Evolutionary conservation across 2,797 vertebrate species (phyloP).

Genomic region (Moxostoma hubbsi): DNA sequence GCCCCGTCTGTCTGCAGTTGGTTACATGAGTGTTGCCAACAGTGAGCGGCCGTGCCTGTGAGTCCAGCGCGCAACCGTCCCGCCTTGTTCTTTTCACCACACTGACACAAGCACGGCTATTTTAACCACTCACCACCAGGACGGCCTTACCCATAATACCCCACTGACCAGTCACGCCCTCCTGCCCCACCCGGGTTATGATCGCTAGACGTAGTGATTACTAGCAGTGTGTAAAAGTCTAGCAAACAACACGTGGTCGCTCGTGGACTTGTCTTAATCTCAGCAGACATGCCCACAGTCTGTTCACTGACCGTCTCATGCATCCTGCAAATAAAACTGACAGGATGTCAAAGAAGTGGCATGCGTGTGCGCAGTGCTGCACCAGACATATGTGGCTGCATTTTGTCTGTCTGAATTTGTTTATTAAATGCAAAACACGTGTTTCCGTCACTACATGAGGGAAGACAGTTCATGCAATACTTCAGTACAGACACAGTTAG

Average conservation of each 20-base stretch:
- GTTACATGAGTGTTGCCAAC: conserved; percentile 69
- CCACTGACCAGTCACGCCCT: conserved; percentile 58
- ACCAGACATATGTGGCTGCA: too few relatives aligned
- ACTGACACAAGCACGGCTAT: conserved; percentile 67
- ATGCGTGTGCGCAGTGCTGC: too few relatives aligned
- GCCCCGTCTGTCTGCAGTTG: conserved; percentile 76
- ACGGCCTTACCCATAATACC: conserved; percentile 74
- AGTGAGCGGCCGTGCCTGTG: conserved; percentile 60
- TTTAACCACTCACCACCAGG: conserved; percentile 78
- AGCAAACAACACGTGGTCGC: conserved; percentile 66
- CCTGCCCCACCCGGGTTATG: conserved; percentile 71
- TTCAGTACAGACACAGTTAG: too few relatives aligned
- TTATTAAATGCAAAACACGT: too few relatives aligned
- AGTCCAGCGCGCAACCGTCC: conserved; percentile 60
- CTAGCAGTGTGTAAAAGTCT: conserved; percentile 69
- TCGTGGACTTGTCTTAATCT: conserved; percentile 60
- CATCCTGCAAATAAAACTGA: too few relatives aligned
- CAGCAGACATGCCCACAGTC: conserved; percentile 51
- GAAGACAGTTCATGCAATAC: too few relatives aligned
- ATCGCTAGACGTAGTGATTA: conserved; percentile 78
- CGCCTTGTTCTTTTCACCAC: conserved; percentile 68
- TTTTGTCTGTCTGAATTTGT: too few relatives aligned
- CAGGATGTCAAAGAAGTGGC: too few relatives aligned
- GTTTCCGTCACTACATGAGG: too few relatives aligned
- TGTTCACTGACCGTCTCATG: background rate